Percentiles rank a stretch among this genome's conserved stretches.
Evolutionary conservation across 2,888 invertebrate genomes (phyloP).

Genomic region (Ochropleura leucogaster): DNA sequence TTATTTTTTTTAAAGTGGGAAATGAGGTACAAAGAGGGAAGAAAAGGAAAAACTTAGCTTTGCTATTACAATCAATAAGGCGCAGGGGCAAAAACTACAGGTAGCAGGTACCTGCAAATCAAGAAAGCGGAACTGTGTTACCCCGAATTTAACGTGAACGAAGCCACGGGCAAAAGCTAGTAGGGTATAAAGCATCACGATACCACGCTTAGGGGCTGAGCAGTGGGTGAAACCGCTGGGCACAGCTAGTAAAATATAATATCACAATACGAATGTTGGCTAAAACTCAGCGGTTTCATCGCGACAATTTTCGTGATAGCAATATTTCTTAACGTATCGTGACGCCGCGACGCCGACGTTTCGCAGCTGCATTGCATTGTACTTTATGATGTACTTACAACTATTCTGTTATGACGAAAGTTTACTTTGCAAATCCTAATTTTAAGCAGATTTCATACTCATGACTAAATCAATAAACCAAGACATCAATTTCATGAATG

Average conservation of each 20-base stretch:
- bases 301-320: slow-evolving; percentile 75
- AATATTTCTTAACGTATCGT: slow-evolving; percentile 80
- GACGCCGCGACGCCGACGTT: slow-evolving; percentile 77
- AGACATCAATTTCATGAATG: slow-evolving; percentile 37
- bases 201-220: too few relatives aligned
- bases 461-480: slow-evolving; percentile 20
- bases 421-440: slow-evolving; percentile 62
- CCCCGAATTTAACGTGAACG: too few relatives aligned
- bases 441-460: slow-evolving; percentile 25
- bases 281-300: slow-evolving; percentile 49
- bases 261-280: slow-evolving; percentile 40
- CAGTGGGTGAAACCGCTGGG: too few relatives aligned
- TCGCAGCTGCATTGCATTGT: slow-evolving; percentile 78
- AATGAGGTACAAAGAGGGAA: too few relatives aligned
- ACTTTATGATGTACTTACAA: slow-evolving; percentile 74
- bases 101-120: too few relatives aligned
- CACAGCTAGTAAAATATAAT: not conserved
- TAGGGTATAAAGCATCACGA: too few relatives aligned
- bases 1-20: too few relatives aligned
- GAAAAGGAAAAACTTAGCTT: too few relatives aligned
- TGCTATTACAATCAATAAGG: too few relatives aligned
- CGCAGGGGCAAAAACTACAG: too few relatives aligned
- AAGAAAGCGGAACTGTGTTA: too few relatives aligned
- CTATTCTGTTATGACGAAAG: slow-evolving; percentile 71
- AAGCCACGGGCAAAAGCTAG: too few relatives aligned